These are phyloP conservation scores for Aporophyla lueneburgensis DNA, from an alignment of 2,888 invertebrate genomes.

Conservation along the genomic window DNA sequence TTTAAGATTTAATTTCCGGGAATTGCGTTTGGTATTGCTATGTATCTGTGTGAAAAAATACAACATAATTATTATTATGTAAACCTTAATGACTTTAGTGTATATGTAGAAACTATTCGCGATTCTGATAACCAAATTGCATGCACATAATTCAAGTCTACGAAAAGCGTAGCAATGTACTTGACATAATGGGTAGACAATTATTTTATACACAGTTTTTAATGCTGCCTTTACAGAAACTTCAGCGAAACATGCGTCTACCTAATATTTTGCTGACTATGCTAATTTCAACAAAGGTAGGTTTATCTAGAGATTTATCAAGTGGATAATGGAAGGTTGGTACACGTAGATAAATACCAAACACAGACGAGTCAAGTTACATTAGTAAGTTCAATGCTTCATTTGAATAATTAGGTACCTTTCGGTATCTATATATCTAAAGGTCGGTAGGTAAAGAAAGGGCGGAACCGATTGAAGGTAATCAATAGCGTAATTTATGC, in stretches of 20 bases:
- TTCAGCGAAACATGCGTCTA: not conserved
- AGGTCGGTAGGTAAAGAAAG: slow-evolving; percentile 49
- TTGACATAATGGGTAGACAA: not conserved
- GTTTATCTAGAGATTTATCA: not conserved
- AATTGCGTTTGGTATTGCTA: slow-evolving; percentile 3
- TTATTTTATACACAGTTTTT: not conserved
- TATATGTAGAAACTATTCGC: not conserved
- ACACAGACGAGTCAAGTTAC: slow-evolving; percentile 12
- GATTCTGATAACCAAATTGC: not conserved
- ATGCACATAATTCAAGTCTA: not conserved
- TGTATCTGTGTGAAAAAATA: slow-evolving; percentile 18
- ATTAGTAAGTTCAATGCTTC: slow-evolving; percentile 16
- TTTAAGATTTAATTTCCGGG: slow-evolving; percentile 37
- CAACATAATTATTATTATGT: not conserved
- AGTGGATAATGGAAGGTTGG: not conserved
- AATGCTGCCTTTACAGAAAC: not conserved
- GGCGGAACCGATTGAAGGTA: slow-evolving; percentile 35
- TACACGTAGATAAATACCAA: slow-evolving; percentile 9
- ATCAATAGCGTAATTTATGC: slow-evolving; percentile 57
- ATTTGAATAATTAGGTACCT: slow-evolving; percentile 41
- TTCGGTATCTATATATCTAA: slow-evolving; percentile 12
- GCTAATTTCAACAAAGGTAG: not conserved
- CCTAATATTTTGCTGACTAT: not conserved
- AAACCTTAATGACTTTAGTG: not conserved
- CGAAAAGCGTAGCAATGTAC: slow-evolving; percentile 20